Evolutionary conservation across 2,113 vertebrate genomes (phyloP).

Genomic region (Phalacrocorax pelagicus): DNA sequence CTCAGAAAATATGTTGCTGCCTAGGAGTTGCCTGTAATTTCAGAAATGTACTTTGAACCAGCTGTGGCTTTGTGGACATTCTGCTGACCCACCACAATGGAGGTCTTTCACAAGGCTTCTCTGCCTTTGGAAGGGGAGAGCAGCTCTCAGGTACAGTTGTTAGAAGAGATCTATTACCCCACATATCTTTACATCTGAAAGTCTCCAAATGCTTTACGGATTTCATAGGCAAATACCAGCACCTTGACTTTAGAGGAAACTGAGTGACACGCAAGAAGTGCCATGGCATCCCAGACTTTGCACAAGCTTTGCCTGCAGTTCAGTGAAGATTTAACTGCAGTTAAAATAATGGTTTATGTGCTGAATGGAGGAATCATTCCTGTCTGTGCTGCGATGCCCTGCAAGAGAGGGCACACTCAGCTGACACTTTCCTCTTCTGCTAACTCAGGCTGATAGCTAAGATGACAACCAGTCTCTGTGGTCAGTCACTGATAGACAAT

Average conservation of each 20-base stretch:
- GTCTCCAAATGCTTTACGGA: not conserved
- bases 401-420: not conserved
- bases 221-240: slow-evolving; percentile 22
- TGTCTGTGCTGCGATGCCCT: not conserved
- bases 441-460: not conserved
- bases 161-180: not conserved
- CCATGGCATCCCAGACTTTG: not conserved
- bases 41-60: not conserved
- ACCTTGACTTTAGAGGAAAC: not conserved
- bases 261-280: not conserved
- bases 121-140: not conserved
- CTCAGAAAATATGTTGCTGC: not conserved
- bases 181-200: not conserved
- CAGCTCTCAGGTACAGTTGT: not conserved
- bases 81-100: not conserved
- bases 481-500: not conserved
- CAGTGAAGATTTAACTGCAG: not conserved
- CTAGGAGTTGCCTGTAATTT: not conserved
- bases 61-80: not conserved
- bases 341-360: not conserved
- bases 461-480: not conserved
- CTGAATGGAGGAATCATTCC: not conserved
- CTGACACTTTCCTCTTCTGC: not conserved
- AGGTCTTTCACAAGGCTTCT: not conserved
- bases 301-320: not conserved